These are phyloP conservation scores for Tonatia bakeri DNA, from an alignment of 2,113 vertebrate genomes.

Conservation along the genomic window DNA sequence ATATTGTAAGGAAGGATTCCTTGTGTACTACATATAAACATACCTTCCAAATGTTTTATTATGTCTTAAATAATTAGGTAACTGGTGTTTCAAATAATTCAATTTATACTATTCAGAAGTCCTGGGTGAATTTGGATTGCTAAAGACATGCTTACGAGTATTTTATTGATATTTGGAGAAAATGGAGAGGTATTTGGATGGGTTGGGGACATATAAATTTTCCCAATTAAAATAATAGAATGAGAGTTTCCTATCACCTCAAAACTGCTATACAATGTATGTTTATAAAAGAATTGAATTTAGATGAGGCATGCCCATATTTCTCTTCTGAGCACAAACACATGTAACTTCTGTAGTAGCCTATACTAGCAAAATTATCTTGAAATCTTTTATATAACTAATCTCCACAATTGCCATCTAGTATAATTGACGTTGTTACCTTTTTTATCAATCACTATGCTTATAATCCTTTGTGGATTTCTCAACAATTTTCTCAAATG, in stretches of 20 bases:
- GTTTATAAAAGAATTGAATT: not conserved
- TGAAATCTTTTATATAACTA: not conserved
- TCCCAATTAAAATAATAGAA: not conserved
- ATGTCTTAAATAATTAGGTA: not conserved
- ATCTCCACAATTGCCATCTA: not conserved
- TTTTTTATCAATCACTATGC: not conserved
- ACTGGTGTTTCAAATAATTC: conserved; percentile 24
- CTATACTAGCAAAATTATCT: not conserved
- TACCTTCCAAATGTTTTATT: not conserved
- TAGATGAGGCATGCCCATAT: not conserved
- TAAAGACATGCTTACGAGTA: not conserved
- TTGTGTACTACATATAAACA: not conserved
- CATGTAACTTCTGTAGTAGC: not conserved
- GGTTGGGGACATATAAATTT: not conserved
- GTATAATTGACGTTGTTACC: not conserved
- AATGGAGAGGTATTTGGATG: not conserved
- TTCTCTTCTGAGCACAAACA: not conserved
- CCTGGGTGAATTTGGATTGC: not conserved
- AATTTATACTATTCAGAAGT: not conserved
- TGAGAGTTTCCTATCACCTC: not conserved
- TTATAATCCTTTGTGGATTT: not conserved
- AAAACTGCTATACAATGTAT: not conserved
- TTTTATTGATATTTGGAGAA: conserved; percentile 43
- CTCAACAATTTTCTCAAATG: not conserved
- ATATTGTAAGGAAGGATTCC: not conserved